These are phyloP conservation scores for Erebia aethiops DNA, from an alignment of 2,888 invertebrate genomes.

Conservation along the genomic window DNA sequence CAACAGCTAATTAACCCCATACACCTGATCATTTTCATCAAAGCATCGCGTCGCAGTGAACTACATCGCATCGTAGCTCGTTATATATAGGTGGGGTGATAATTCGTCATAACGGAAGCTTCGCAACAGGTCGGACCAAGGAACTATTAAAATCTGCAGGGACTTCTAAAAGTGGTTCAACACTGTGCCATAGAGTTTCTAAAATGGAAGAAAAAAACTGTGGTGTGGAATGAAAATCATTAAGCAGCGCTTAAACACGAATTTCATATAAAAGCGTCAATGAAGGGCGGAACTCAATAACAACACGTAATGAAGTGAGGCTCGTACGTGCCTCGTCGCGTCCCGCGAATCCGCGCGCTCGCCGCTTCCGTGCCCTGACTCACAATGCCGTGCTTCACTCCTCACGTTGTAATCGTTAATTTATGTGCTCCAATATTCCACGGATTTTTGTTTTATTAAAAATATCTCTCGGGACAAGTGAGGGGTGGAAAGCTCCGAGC, in stretches of 20 bases:
- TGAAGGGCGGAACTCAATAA: background rate
- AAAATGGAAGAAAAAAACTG: no score
- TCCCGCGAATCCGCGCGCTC: background rate
- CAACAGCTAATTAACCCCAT: no score
- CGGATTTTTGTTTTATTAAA: constrained; percentile 6
- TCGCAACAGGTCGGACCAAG: no score
- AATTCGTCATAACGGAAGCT: no score
- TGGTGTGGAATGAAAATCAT: no score
- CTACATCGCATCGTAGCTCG: no score
- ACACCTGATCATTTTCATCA: no score
- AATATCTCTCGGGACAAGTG: background rate
- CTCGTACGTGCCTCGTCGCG: background rate
- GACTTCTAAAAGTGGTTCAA: no score
- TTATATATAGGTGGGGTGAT: no score
- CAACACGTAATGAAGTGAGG: background rate
- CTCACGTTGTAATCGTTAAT: background rate
- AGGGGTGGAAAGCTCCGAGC: background rate
- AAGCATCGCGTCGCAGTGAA: no score
- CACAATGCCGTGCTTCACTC: background rate
- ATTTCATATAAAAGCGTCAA: background rate
- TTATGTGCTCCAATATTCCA: background rate
- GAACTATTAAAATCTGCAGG: no score
- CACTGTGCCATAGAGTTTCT: no score
- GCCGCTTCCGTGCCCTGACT: background rate
- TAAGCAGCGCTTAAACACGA: background rate